Evolutionary conservation across 2,113 vertebrate genomes (phyloP).

Genomic region (Pitta sordida): DNA sequence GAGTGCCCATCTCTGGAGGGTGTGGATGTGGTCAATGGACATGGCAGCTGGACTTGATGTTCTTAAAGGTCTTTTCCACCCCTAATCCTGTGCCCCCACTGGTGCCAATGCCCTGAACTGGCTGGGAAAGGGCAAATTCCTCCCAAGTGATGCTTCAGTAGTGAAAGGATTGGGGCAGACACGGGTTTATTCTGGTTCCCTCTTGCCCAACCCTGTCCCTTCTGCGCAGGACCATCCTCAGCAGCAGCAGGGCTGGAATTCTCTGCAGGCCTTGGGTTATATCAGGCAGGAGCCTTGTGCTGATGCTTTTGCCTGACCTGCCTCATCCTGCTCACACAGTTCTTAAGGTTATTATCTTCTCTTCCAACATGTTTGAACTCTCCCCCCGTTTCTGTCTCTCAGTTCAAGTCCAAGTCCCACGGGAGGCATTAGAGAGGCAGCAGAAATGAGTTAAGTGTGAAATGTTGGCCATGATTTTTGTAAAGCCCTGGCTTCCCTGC

Average conservation of each 20-base stretch:
- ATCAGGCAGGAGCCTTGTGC: rapidly evolving
- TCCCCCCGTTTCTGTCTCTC: not conserved
- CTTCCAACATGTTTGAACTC: not conserved
- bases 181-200: rapidly evolving
- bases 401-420: not conserved
- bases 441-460: not conserved
- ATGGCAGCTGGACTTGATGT: not conserved
- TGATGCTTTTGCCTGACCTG: not conserved
- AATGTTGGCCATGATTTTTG: not conserved
- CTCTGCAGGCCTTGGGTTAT: not conserved
- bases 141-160: rapidly evolving
- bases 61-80: not conserved
- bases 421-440: not conserved
- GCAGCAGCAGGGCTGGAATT: rapidly evolving
- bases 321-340: not conserved
- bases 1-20: rapidly evolving
- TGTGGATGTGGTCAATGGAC: too few species aligned
- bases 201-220: rapidly evolving
- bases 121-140: not conserved
- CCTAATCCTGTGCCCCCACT: not conserved
- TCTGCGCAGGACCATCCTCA: not conserved
- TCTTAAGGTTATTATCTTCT: not conserved
- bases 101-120: not conserved
- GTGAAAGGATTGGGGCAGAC: rapidly evolving
- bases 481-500: not conserved